Percentiles rank a stretch among this genome's conserved stretches.
These are phyloP conservation scores for Tyria jacobaeae DNA, from an alignment of 2,888 invertebrate species.

Conservation along the genomic window DNA sequence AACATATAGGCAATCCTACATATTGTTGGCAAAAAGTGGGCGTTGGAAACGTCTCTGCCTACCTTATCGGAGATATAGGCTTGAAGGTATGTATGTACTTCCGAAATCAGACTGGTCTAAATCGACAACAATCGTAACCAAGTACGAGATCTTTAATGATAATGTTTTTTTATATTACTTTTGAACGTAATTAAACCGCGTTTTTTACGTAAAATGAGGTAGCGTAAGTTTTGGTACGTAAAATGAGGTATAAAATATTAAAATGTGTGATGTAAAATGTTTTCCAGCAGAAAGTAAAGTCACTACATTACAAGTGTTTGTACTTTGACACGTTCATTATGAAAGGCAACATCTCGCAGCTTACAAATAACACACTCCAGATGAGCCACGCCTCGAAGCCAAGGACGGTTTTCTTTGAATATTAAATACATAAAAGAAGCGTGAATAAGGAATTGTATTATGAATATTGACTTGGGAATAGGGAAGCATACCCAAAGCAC, in stretches of 20 bases:
- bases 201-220: not conserved
- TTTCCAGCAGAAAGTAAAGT: constrained; percentile 1
- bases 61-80: too few relatives aligned
- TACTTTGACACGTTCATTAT: constrained; percentile 13
- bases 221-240: too few relatives aligned
- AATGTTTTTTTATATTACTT: not conserved
- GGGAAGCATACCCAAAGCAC: too few relatives aligned
- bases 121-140: not conserved
- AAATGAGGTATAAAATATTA: not conserved
- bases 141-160: not conserved
- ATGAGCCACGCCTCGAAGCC: not conserved
- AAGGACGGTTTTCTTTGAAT: not conserved
- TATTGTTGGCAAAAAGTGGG: too few relatives aligned
- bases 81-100: too few relatives aligned
- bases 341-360: constrained; percentile 5
- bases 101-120: too few relatives aligned
- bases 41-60: too few relatives aligned
- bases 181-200: not conserved
- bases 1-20: too few relatives aligned
- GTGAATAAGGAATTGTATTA: too few relatives aligned
- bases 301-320: not conserved
- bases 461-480: too few relatives aligned
- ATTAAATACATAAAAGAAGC: not conserved
- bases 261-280: not conserved
- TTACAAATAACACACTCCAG: too few relatives aligned